A percentile compares a stretch with the other conserved stretches of the same genome.
phyloP scores from a whole-genome alignment of 2,888 invertebrate species.

The Drosophila setosimentum region DNA sequence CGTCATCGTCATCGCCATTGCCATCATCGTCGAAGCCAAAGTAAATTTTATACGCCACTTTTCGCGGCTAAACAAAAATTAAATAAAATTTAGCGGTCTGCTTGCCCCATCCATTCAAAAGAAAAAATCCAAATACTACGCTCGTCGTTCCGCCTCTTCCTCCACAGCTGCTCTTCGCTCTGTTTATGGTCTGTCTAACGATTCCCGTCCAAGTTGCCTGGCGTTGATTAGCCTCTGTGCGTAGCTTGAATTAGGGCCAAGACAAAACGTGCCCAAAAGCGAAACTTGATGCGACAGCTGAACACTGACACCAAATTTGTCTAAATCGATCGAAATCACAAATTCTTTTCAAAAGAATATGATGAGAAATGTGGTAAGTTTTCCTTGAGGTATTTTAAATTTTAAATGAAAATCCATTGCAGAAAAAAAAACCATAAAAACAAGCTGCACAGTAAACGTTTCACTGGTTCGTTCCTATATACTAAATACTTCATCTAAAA shows the following conservation, averaged over 20 bases:
- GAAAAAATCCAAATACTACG: conserved; percentile 3
- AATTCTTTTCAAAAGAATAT: not conserved
- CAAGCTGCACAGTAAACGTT: not conserved
- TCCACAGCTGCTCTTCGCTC: conserved; percentile 14
- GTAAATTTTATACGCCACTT: conserved; percentile 80
- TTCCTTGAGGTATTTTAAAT: not conserved
- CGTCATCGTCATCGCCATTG: conserved; percentile 34
- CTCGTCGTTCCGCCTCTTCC: not conserved
- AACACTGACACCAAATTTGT: conserved; percentile 39
- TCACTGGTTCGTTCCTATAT: not conserved
- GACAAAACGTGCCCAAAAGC: conserved; percentile 79
- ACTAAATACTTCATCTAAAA: not conserved
- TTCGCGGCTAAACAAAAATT: conserved; percentile 81
- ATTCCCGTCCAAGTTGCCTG: conserved; percentile 78
- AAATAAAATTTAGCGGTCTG: conserved; percentile 81
- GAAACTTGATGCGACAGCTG: conserved; percentile 69
- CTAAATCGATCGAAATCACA: not conserved
- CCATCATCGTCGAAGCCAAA: conserved; percentile 73
- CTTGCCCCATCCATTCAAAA: conserved; percentile 43
- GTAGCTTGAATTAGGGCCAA: conserved; percentile 77
- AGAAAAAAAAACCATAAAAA: not conserved
- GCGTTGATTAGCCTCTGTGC: conserved; percentile 80
- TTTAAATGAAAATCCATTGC: not conserved
- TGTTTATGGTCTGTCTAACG: conserved; percentile 81
- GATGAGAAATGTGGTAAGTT: not conserved